Evolutionary conservation across 2,113 vertebrate genomes (phyloP).

Genomic region (Bufo bufo): DNA sequence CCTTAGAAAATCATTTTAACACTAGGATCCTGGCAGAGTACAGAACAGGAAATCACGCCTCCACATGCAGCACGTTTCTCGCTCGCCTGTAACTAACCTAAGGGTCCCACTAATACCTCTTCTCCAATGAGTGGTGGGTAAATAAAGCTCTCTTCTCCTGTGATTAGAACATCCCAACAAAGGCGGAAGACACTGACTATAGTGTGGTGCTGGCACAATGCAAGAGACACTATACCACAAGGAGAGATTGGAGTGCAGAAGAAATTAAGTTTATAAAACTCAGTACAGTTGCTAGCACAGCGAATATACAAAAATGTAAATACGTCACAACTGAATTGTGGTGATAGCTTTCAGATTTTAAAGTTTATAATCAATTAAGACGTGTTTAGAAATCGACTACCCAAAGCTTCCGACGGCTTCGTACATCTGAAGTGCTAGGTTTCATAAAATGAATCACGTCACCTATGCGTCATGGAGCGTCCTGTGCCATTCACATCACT

Average conservation of each 20-base stretch:
- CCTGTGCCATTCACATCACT: not conserved
- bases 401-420: not conserved
- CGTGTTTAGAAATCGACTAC: conserved; percentile 7
- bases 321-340: conserved; percentile 8
- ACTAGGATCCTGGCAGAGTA: too few species aligned
- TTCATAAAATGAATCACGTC: not conserved
- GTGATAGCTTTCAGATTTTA: conserved; percentile 18
- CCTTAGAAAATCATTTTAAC: too few species aligned
- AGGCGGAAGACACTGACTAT: not conserved
- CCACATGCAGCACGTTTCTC: too few species aligned
- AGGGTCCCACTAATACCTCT: too few species aligned
- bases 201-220: not conserved
- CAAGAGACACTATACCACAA: not conserved
- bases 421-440: not conserved
- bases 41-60: too few species aligned
- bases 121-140: too few species aligned
- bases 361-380: conserved; percentile 14
- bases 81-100: too few species aligned
- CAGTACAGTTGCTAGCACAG: conserved; percentile 34
- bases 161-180: too few species aligned
- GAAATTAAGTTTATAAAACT: conserved; percentile 43
- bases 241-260: conserved; percentile 34
- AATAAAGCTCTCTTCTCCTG: too few species aligned
- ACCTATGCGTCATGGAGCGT: not conserved
- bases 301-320: conserved; percentile 41